Base-by-base conservation (phyloP, 1,140 invertebrate genomes). In the Hesperophylax magnus region DNA sequence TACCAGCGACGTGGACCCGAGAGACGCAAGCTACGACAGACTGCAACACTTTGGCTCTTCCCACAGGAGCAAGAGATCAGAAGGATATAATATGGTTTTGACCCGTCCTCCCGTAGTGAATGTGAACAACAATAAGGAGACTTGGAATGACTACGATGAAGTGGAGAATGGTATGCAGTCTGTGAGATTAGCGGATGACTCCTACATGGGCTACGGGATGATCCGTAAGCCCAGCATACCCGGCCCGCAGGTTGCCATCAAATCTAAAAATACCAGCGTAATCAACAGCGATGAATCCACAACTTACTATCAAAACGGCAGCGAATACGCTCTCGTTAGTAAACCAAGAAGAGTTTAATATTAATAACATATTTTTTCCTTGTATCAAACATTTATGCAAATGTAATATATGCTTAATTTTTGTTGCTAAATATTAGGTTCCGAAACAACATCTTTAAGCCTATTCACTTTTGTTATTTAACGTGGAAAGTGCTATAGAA, bases 321-420 rank as follows among this genome's bases (percentile, higher is more conserved):
- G 92, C 71, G 93, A 95, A 85, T 96, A 96, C 89, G 95, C 95
- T 61, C 92, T 96, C 84, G 93, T 96, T 58, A 95, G 94, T 84
- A 95, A 95, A 87, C 93, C 94, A 87, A 96, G 95, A 92, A 91
- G 92, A 88, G 94, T 95, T 87, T 95, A 58, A 58, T 75, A 34
- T 47, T 20, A 17, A 2, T 34, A 39, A 67, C 11, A 34, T 27
- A 27, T 27, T 47, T 47, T 47, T 47, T 47, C 39, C 39, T 14
- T 14, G 11, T 47, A 2, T 8, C 39, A 11, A 47, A 8, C 39
- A 47, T 39, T 39, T 39, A 39, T 39, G 9, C 39, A 47, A n/a
- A 47, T 47, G 9, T 47, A 47, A 14, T 47, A 47, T 8, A 14
- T 47, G 11, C 39, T 14, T 47, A 47, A 8, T 47, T 47, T 47